Conservation (phyloP, 2,113 vertebrate species). For the Cyprinodon variegatus region DNA sequence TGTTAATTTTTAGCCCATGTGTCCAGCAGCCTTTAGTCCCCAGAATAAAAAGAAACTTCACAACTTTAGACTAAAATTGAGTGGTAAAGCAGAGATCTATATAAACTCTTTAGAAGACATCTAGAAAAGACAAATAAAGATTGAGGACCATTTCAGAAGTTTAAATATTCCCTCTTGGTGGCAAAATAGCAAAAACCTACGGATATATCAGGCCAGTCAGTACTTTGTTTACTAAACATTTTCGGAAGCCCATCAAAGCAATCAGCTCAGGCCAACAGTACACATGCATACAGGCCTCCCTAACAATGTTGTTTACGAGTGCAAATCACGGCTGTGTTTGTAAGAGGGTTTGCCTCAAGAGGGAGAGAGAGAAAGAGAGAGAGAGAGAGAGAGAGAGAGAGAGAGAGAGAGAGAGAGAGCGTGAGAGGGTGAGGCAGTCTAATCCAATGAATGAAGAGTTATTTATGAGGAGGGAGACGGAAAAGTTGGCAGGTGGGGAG, state of each 20-base stretch:
- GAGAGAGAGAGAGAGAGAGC: conserved; percentile 21
- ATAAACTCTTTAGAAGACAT: background rate
- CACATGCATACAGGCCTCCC: conserved; percentile 38
- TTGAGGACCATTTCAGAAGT: background rate
- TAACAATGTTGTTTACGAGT: conserved; percentile 66
- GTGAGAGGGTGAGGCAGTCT: conserved; percentile 32
- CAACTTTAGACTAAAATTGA: background rate
- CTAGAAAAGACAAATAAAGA: background rate
- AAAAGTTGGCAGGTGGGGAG: conserved; percentile 39
- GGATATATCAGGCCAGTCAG: background rate
- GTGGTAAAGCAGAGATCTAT: background rate
- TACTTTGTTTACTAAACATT: conserved; percentile 24
- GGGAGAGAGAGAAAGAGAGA: conserved; percentile 29
- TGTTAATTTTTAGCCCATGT: background rate
- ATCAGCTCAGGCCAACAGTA: conserved; percentile 42
- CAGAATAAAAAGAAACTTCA: background rate
- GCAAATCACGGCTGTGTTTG: conserved; percentile 39
- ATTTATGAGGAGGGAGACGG: conserved; percentile 48
- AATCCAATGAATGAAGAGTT: conserved; percentile 50
- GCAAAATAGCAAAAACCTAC: background rate
- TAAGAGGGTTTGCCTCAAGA: conserved; percentile 36
- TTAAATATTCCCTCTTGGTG: background rate
- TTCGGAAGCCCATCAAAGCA: conserved; percentile 34
- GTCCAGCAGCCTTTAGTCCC: background rate
- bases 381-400: conserved; percentile 30